Percentiles rank a stretch among this genome's conserved stretches.
Conservation (phyloP, 2,888 invertebrate species). For the Epiblema foenella region DNA sequence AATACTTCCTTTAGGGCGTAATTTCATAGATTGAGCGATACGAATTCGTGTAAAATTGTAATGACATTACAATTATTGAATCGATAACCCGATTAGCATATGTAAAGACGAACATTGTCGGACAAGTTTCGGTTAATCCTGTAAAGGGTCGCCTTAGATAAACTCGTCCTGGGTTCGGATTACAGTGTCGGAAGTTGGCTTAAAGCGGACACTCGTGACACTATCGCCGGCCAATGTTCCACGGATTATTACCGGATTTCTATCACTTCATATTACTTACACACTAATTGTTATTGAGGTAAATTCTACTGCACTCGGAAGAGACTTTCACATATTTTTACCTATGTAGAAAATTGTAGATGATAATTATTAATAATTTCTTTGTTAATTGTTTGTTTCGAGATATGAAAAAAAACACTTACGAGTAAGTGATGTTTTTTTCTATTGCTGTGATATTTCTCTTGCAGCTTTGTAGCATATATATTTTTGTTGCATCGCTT, state of each 20-base stretch:
- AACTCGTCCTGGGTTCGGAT: constrained; percentile 64
- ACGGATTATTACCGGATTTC: constrained; percentile 69
- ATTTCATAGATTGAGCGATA: no score
- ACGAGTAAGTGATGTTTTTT: no score
- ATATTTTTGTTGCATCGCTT: no score
- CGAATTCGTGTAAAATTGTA: no score
- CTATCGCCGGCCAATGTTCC: constrained; percentile 72
- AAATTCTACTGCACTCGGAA: background rate
- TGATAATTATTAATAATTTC: background rate
- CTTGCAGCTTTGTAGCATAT: no score
- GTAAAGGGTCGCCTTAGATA: constrained; percentile 76
- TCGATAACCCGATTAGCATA: constrained; percentile 56
- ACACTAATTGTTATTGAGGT: constrained; percentile 54
- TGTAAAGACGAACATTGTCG: constrained; percentile 73
- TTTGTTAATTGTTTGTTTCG: no score
- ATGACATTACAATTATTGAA: constrained; percentile 14
- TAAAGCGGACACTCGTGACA: constrained; percentile 72
- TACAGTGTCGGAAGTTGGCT: constrained; percentile 73
- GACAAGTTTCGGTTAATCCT: constrained; percentile 76
- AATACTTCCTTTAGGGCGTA: no score
- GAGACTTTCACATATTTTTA: background rate
- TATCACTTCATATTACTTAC: constrained; percentile 64
- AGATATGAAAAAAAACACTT: no score
- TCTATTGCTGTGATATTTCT: no score
- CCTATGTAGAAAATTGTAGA: background rate